phyloP scores from a whole-genome alignment of 1,140 invertebrate genomes.

The Cepaea nemoralis region DNA sequence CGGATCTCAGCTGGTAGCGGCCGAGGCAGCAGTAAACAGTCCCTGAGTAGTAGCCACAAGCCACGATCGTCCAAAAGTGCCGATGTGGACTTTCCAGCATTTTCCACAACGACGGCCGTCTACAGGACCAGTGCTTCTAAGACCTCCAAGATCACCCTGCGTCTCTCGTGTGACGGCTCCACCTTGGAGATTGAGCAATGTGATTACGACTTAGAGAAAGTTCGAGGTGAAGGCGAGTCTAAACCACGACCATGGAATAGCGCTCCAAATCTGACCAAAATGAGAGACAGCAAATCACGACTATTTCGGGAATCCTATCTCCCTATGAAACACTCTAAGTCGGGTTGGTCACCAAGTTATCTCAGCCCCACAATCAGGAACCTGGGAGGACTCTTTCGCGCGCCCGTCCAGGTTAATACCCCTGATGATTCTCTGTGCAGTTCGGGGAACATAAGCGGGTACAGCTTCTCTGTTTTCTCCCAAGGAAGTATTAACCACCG shows the following conservation, averaged over 20 bases:
- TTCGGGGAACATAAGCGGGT: not conserved
- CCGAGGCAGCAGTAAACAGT: not conserved
- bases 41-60: not conserved
- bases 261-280: slow-evolving; percentile 31
- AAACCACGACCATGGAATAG: slow-evolving; percentile 28
- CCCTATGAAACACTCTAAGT: slow-evolving; percentile 30
- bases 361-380: not conserved
- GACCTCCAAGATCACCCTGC: slow-evolving; percentile 43
- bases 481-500: not conserved
- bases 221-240: not conserved
- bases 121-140: slow-evolving; percentile 33
- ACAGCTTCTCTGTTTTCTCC: not conserved
- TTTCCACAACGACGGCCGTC: slow-evolving; percentile 43
- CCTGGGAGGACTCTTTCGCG: not conserved
- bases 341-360: slow-evolving; percentile 14
- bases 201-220: slow-evolving; percentile 34
- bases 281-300: not conserved
- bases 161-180: slow-evolving; percentile 46
- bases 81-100: slow-evolving; percentile 39
- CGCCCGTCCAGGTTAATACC: not conserved
- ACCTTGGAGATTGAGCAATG: slow-evolving; percentile 46
- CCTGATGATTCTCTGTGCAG: not conserved
- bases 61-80: not conserved
- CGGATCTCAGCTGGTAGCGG: not conserved
- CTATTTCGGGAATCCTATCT: slow-evolving; percentile 14